A percentile compares a stretch with the other conserved stretches of the same genome.
Evolutionary conservation across 2,888 invertebrate genomes (phyloP).

Genomic region (Sussaba pulchella): DNA sequence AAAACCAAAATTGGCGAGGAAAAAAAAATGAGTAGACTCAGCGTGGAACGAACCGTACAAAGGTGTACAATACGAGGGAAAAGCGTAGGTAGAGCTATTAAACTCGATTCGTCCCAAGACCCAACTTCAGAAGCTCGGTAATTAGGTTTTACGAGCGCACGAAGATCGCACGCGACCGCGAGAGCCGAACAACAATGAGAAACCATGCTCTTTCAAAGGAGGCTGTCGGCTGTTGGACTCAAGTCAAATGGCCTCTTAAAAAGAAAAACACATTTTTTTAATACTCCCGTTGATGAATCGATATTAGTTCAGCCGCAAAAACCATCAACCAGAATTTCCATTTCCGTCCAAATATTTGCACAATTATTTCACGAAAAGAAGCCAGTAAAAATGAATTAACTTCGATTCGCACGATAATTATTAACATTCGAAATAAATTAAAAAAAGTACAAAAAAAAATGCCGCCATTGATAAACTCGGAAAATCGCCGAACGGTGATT

Average conservation of each 20-base stretch:
- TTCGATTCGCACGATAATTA: too few relatives aligned
- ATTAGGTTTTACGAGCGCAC: conserved; percentile 63
- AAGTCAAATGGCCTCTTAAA: conserved; percentile 22
- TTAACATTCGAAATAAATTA: too few relatives aligned
- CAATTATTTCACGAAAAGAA: too few relatives aligned
- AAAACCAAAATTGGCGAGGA: neutral
- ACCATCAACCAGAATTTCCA: too few relatives aligned
- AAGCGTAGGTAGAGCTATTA: conserved; percentile 51
- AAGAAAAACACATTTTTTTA: neutral
- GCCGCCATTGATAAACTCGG: neutral
- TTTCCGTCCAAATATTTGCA: too few relatives aligned
- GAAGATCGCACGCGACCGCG: conserved; percentile 57
- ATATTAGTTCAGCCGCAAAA: neutral
- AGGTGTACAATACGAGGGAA: conserved; percentile 30
- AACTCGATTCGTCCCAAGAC: conserved; percentile 62
- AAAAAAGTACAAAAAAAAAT: too few relatives aligned
- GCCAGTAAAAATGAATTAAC: too few relatives aligned
- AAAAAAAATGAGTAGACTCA: neutral
- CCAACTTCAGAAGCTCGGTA: conserved; percentile 58
- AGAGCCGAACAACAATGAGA: conserved; percentile 15
- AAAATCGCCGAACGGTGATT: neutral
- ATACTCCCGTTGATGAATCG: conserved; percentile 4
- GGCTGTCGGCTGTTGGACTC: conserved; percentile 15
- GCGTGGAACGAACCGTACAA: neutral
- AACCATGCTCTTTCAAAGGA: conserved; percentile 13